Base-by-base conservation (phyloP, 53 echinoderm and acorn worm genomes). In the Holothuria leucospilota region DNA sequence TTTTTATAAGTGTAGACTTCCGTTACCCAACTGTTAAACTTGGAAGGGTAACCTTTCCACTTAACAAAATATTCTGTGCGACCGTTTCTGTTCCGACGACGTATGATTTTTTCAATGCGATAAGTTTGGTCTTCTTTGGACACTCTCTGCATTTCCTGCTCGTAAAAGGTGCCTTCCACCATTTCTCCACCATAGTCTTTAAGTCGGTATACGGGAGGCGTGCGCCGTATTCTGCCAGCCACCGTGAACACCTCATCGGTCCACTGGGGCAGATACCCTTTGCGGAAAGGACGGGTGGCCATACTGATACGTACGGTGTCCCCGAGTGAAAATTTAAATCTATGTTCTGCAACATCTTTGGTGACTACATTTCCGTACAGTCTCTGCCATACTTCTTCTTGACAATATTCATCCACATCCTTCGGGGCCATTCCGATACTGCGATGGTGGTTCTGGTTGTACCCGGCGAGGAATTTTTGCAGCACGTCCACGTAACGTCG, bases 241-340 rank as follows among this genome's bases (percentile, higher is more conserved):
- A 87, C 34, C 20, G 29, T 41, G 79, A 87, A 87, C 38, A 87
- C 58, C 78, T 87, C 87, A 39, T 87, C 87, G 42, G 78, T 87
- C 87, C 80, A 87, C 62, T 51, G 65, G 13, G 78, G 87, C 29
- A 87, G 51, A 62, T 87, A 87, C 11, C 87, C 80, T 59, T 87
- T 87, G 29, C 71, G 77, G 59, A 87, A 87, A 13, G 87, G 68
- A 46, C 38, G 87, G 67, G 68, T 78, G 13, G 25, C n/a, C 62
- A 63, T 62, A 42, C 77, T 61, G 21, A 87, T 87, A 24, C 87
- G 62, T 71, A 60, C 39, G 46, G 39, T 40, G 23, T 39, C 73
- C 2, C 73, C 39, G 0, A 39, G 46, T 40, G n/a, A n/a, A 42
- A 73, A 39, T n/a, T 73, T 14, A 30, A 40, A 73, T 24, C n/a